phyloP scores from a whole-genome alignment of 2,797 vertebrate genomes.

The Meriones psammophilus region DNA sequence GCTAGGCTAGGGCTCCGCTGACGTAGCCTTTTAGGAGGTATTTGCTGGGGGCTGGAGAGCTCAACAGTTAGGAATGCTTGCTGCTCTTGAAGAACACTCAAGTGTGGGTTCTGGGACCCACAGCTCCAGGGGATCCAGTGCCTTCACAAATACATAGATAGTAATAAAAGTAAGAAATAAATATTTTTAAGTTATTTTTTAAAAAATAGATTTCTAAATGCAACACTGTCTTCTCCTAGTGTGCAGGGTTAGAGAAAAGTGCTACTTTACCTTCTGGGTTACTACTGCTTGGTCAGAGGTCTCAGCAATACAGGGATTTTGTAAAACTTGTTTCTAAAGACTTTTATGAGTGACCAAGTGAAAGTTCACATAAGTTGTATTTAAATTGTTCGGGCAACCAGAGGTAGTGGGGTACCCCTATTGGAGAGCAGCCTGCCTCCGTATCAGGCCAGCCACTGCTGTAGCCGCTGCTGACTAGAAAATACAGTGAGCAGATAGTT shows the following conservation, averaged over 20 bases:
- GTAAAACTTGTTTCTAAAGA: slow-evolving; percentile 40
- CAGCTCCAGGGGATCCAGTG: neutral
- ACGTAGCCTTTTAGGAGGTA: too few relatives aligned
- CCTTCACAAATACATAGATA: too few relatives aligned
- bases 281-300: slow-evolving; percentile 49
- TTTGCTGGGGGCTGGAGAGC: neutral
- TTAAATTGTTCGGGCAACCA: slow-evolving; percentile 7
- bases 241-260: slow-evolving; percentile 45
- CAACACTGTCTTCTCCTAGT: neutral
- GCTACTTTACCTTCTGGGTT: slow-evolving; percentile 27
- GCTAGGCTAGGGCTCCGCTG: neutral
- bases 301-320: slow-evolving; percentile 31
- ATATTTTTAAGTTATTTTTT: neutral
- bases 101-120: neutral
- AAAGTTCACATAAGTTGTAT: neutral
- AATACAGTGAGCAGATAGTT: slow-evolving; percentile 8
- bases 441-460: neutral
- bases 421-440: neutral
- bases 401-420: neutral
- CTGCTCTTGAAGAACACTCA: neutral
- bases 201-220: neutral
- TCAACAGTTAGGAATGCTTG: neutral
- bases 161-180: neutral
- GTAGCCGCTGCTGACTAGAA: neutral
- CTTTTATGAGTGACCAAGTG: slow-evolving; percentile 15